These are phyloP conservation scores for Callorhinus ursinus DNA, from an alignment of 2,113 vertebrate genomes.

Conservation along the genomic window DNA sequence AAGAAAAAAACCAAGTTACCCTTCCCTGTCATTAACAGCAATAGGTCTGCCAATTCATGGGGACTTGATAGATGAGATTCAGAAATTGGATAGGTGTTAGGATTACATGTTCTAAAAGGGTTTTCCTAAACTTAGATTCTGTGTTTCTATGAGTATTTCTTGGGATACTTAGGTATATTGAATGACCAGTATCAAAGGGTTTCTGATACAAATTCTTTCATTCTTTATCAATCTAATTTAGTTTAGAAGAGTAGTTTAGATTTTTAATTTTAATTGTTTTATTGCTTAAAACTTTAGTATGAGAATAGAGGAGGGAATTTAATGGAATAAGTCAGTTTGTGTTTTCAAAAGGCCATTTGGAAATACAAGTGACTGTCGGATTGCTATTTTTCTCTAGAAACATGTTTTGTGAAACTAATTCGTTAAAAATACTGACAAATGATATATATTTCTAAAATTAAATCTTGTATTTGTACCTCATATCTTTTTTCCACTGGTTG, in stretches of 20 bases:
- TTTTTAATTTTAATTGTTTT: constrained; percentile 39
- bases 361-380: background rate
- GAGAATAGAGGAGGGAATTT: background rate
- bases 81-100: background rate
- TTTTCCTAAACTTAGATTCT: background rate
- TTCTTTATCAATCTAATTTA: background rate
- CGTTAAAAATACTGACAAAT: constrained; percentile 24
- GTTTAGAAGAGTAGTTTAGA: background rate
- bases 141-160: background rate
- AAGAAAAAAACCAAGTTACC: background rate
- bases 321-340: constrained; percentile 3
- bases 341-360: constrained; percentile 40
- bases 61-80: constrained; percentile 1
- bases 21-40: background rate
- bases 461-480: background rate
- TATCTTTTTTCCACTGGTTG: background rate
- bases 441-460: constrained; percentile 34
- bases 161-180: background rate
- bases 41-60: background rate
- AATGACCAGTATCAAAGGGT: background rate
- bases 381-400: background rate
- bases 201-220: background rate
- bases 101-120: background rate
- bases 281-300: constrained; percentile 18
- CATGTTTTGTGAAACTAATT: constrained; percentile 15